A percentile compares a stretch with the other conserved stretches of the same genome.
phyloP scores from a whole-genome alignment of 2,113 vertebrate genomes.

The Datnioides undecimradiatus region DNA sequence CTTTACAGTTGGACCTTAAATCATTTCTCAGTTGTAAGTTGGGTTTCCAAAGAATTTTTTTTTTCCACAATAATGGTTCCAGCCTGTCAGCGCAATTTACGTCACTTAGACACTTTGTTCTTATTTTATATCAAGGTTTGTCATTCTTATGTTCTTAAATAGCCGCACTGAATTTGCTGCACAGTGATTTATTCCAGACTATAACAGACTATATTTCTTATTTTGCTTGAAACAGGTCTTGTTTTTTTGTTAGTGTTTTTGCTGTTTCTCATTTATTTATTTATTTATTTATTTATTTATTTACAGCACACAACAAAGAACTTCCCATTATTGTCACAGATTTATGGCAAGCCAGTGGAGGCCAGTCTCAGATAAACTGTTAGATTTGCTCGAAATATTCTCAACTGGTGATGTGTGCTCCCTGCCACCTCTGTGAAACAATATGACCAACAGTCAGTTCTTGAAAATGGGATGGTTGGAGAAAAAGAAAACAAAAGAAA shows the following conservation, averaged over 20 bases:
- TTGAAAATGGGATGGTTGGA: background rate
- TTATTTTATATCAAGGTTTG: background rate
- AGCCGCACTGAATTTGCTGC: background rate
- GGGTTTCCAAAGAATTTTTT: conserved; percentile 31
- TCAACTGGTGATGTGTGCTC: conserved; percentile 13
- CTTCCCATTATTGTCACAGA: background rate
- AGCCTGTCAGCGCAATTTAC: conserved; percentile 18
- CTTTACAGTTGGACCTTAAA: conserved; percentile 1
- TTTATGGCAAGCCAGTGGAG: background rate
- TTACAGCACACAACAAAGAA: background rate
- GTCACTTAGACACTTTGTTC: background rate
- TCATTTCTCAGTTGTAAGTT: conserved; percentile 31
- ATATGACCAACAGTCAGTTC: background rate
- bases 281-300: background rate
- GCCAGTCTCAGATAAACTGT: background rate
- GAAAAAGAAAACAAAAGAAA: conserved; percentile 5
- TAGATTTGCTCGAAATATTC: background rate
- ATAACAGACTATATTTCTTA: background rate
- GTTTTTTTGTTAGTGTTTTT: conserved; percentile 8
- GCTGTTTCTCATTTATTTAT: background rate
- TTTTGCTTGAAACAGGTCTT: background rate
- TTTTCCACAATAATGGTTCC: conserved; percentile 5
- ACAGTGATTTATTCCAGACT: background rate
- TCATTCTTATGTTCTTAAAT: background rate
- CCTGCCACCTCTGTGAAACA: background rate